Evolutionary conservation across 2,113 vertebrate species (phyloP).

Genomic region (Myrmecophaga tridactyla): DNA sequence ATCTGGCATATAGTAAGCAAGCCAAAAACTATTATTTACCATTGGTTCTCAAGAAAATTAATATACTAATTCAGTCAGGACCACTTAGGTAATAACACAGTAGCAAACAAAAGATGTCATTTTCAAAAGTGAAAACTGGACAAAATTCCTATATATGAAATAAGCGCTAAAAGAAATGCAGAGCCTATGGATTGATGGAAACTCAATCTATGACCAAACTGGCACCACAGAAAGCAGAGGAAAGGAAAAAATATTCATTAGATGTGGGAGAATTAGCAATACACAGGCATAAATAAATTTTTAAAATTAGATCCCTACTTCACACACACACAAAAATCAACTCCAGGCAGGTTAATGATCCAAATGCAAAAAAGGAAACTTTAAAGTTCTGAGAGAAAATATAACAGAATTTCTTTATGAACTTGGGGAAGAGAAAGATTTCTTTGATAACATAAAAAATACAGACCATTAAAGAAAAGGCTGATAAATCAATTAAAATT

Average conservation of each 20-base stretch:
- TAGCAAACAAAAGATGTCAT: not conserved
- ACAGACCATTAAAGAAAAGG: not conserved
- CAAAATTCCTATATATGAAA: not conserved
- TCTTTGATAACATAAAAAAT: conserved; percentile 4
- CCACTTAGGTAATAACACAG: not conserved
- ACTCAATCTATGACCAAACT: not conserved
- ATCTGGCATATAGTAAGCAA: not conserved
- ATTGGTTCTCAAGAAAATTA: not conserved
- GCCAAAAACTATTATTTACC: not conserved
- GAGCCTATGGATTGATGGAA: not conserved
- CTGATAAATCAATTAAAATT: not conserved
- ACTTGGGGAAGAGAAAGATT: not conserved
- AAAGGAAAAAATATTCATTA: not conserved
- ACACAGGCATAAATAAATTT: not conserved
- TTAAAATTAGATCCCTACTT: not conserved
- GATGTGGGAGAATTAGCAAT: not conserved
- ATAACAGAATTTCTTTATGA: not conserved
- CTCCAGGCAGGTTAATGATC: not conserved
- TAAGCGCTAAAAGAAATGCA: not conserved
- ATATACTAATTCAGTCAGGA: not conserved
- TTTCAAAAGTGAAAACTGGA: not conserved
- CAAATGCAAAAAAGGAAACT: not conserved
- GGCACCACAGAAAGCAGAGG: not conserved
- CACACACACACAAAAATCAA: not conserved
- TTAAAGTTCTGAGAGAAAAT: not conserved